Conservation (phyloP, 2,797 vertebrate species). For the Podarcis siculus region DNA sequence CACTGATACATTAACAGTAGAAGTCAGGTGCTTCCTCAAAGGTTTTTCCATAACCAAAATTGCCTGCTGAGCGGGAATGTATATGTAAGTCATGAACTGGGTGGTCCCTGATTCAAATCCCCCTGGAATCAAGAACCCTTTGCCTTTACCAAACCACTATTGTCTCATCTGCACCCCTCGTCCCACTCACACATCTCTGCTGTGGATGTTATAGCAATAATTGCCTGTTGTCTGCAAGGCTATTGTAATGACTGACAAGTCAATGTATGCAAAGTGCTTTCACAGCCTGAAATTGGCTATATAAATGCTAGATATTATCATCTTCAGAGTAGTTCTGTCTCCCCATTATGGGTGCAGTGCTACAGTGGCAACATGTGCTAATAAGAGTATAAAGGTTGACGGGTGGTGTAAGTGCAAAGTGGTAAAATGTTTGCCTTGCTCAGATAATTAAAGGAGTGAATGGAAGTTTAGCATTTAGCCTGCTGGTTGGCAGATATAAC, state of each 20-base stretch:
- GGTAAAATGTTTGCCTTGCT: neutral
- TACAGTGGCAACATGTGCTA: neutral
- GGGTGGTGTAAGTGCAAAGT: neutral
- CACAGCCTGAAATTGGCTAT: neutral
- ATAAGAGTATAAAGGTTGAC: neutral
- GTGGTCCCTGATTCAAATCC: neutral
- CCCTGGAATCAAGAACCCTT: neutral
- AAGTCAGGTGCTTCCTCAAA: neutral
- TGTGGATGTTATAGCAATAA: neutral
- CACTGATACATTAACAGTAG: neutral
- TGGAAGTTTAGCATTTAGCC: neutral
- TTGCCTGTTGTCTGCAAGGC: neutral
- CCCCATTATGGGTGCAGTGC: neutral
- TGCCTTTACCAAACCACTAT: neutral
- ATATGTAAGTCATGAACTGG: neutral
- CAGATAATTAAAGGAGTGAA: neutral
- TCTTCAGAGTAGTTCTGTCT: neutral
- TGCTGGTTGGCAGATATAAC: neutral
- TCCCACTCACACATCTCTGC: neutral
- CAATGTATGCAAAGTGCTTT: neutral
- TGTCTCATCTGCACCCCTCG: neutral
- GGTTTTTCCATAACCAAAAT: neutral
- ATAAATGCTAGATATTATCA: neutral
- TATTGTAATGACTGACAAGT: neutral
- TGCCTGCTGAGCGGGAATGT: neutral